phyloP scores from a whole-genome alignment of 2,113 vertebrate genomes.

The Clarias macrocephalus region DNA sequence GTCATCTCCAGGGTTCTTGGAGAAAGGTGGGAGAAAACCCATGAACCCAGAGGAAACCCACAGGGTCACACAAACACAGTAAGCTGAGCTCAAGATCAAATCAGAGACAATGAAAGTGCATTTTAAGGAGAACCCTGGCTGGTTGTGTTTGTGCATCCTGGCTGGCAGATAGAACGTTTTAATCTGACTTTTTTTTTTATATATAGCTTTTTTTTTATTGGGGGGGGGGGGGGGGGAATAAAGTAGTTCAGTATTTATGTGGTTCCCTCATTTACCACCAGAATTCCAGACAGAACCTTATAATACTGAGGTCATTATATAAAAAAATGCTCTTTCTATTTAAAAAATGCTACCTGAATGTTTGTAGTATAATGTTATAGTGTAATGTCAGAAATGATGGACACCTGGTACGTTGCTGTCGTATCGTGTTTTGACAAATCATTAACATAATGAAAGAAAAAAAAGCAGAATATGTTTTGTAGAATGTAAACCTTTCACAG shows the following conservation, averaged over 20 bases:
- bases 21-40: not conserved
- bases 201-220: not conserved
- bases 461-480: not conserved
- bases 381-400: not conserved
- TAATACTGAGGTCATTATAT: not conserved
- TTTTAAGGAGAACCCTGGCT: not conserved
- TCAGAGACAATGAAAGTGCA: too few species aligned
- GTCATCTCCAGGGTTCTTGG: not conserved
- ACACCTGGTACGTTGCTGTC: not conserved
- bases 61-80: not conserved
- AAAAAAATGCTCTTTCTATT: not conserved
- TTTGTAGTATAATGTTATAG: slow-evolving; percentile 3
- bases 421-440: not conserved
- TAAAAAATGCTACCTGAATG: not conserved
- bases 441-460: not conserved
- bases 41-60: not conserved
- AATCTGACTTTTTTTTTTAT: too few species aligned
- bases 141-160: not conserved
- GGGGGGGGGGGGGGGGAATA: too few species aligned
- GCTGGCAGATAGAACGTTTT: not conserved
- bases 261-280: too few species aligned
- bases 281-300: not conserved
- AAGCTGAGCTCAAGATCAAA: not conserved
- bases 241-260: not conserved
- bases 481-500: slow-evolving; percentile 3